Evolutionary conservation across 2,113 vertebrate genomes (phyloP).

Genomic region (Dromas ardeola): DNA sequence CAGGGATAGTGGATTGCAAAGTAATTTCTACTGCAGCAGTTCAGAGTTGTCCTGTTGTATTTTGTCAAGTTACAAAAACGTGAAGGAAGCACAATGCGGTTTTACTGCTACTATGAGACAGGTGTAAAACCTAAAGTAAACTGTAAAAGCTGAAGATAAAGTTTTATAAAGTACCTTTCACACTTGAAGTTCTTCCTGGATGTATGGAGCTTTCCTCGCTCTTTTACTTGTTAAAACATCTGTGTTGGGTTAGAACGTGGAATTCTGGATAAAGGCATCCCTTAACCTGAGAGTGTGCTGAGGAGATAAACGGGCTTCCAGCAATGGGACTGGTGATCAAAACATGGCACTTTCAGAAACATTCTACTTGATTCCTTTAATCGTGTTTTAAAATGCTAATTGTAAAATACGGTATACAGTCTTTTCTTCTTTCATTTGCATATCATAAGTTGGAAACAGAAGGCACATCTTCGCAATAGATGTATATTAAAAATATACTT

Average conservation of each 20-base stretch:
- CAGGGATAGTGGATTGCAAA: background rate
- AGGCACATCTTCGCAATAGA: background rate
- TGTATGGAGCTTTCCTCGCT: background rate
- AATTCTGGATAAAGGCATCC: background rate
- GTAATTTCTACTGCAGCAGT: background rate
- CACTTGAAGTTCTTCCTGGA: background rate
- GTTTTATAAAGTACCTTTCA: conserved; percentile 46
- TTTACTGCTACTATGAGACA: conserved; percentile 6
- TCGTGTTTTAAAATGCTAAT: conserved; percentile 35
- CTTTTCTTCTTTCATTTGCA: conserved; percentile 26
- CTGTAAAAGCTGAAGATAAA: conserved; percentile 40
- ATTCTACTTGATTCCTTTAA: conserved; percentile 25
- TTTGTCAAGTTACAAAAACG: background rate
- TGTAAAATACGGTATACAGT: background rate
- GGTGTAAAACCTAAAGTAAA: conserved; percentile 48
- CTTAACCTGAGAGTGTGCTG: background rate
- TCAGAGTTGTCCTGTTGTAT: background rate
- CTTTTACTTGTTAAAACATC: background rate
- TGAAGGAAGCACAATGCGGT: background rate
- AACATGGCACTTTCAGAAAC: background rate
- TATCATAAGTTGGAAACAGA: conserved; percentile 14
- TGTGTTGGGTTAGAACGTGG: conserved; percentile 25
- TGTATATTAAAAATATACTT: conserved; percentile 35
- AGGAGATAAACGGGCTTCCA: background rate
- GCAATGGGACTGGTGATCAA: background rate